Conservation (phyloP, 2,888 invertebrate genomes). For the Odontocolon sp. region DNA sequence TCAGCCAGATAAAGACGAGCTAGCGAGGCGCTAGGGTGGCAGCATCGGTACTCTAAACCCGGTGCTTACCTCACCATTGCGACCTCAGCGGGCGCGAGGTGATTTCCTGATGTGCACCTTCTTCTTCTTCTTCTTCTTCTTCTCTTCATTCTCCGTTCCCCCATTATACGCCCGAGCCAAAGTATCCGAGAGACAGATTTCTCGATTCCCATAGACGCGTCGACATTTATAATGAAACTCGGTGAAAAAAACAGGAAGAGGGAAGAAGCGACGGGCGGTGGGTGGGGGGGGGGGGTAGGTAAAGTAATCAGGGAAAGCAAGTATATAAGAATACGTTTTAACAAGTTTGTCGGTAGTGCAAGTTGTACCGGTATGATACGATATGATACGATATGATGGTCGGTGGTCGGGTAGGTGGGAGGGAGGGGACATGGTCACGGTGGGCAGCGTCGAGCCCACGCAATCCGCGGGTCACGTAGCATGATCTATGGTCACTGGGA, state of each 20-base stretch:
- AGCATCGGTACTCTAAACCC: conserved; percentile 65
- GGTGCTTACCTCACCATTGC: conserved; percentile 63
- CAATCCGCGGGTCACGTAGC: conserved; percentile 78
- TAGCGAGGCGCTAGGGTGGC: conserved; percentile 59
- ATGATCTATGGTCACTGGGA: conserved; percentile 78
- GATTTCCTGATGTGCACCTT: conserved; percentile 66
- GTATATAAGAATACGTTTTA: conserved; percentile 39
- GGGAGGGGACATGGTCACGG: not conserved
- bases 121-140: conserved; percentile 2
- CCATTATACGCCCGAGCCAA: conserved; percentile 13
- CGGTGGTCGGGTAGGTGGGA: not conserved
- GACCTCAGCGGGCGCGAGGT: conserved; percentile 65
- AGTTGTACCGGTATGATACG: too few relatives aligned
- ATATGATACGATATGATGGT: conserved; percentile 25
- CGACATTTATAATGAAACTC: conserved; percentile 1
- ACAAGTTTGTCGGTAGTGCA: too few relatives aligned
- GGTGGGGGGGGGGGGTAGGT: conserved; percentile 24
- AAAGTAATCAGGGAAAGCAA: conserved; percentile 19
- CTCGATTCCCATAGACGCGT: conserved; percentile 6
- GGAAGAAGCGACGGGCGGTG: not conserved
- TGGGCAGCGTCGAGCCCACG: conserved; percentile 72
- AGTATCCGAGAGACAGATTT: conserved; percentile 16
- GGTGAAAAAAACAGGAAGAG: not conserved
- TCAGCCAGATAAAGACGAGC: conserved; percentile 21
- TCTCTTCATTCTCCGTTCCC: not conserved